Percentiles rank a stretch among this genome's conserved stretches.
These are phyloP conservation scores for Rosalia funebris DNA, from an alignment of 2,888 invertebrate genomes.

Conservation along the genomic window DNA sequence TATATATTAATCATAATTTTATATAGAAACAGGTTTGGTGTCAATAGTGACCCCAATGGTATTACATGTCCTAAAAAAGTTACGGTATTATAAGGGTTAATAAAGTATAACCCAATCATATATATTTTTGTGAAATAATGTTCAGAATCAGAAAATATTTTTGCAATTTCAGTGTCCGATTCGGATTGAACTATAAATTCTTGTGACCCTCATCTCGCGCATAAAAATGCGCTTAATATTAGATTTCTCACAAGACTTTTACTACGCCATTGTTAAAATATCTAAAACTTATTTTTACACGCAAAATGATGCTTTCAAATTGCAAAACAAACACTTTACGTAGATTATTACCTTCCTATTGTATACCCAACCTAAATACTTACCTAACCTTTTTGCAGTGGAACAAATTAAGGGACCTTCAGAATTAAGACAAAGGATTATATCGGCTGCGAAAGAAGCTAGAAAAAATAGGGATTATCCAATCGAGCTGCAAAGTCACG, in stretches of 20 bases:
- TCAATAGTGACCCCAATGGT: no score
- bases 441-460: conserved; percentile 72
- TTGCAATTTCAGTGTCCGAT: no score
- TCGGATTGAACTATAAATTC: no score
- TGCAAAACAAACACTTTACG: conserved; percentile 1
- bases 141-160: no score
- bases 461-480: conserved; percentile 70
- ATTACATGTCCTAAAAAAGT: no score
- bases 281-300: conserved; percentile 1
- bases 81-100: no score
- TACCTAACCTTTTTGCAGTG: conserved; percentile 66
- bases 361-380: conserved; percentile 9
- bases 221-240: no score
- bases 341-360: not conserved
- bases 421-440: conserved; percentile 74
- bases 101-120: no score
- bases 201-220: no score
- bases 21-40: no score
- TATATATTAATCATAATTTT: no score
- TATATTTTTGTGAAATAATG: no score
- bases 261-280: not conserved
- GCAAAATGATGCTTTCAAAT: not conserved
- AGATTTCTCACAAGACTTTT: not conserved
- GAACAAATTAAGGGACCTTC: conserved; percentile 79
- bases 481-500: conserved; percentile 65